Conservation (phyloP, 2,888 invertebrate species). For the Rhaphigaster nebulosa region DNA sequence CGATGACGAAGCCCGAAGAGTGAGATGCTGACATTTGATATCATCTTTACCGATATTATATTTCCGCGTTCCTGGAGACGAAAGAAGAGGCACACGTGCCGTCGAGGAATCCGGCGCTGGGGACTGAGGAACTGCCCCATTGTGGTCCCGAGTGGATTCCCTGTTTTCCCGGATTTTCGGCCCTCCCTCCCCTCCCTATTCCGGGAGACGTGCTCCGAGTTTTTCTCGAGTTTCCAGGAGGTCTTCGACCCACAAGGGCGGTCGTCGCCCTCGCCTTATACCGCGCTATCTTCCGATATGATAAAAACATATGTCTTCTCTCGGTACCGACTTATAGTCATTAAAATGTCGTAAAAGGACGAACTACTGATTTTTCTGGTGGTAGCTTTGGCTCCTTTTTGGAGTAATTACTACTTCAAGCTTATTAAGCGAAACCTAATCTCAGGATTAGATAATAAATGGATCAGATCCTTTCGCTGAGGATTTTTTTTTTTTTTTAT, state of each 20-base stretch:
- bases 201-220: neutral
- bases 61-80: neutral
- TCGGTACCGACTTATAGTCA: neutral
- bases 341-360: neutral
- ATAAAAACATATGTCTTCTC: neutral
- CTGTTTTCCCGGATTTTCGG: constrained; percentile 32
- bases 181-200: neutral
- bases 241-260: constrained; percentile 54
- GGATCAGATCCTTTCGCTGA: too few relatives aligned
- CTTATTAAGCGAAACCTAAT: too few relatives aligned
- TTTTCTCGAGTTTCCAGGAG: constrained; percentile 38
- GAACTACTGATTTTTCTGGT: too few relatives aligned
- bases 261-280: neutral
- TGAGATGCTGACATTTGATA: neutral
- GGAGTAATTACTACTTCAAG: too few relatives aligned
- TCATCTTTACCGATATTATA: neutral
- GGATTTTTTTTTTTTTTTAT: too few relatives aligned
- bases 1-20: neutral
- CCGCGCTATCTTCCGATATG: neutral
- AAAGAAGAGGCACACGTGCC: constrained; percentile 2
- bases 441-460: too few relatives aligned
- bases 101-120: too few relatives aligned
- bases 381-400: too few relatives aligned
- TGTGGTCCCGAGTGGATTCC: neutral
- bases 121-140: too few relatives aligned